Evolutionary conservation across 2,113 vertebrate genomes (phyloP).

Genomic region (Balaeniceps rex): DNA sequence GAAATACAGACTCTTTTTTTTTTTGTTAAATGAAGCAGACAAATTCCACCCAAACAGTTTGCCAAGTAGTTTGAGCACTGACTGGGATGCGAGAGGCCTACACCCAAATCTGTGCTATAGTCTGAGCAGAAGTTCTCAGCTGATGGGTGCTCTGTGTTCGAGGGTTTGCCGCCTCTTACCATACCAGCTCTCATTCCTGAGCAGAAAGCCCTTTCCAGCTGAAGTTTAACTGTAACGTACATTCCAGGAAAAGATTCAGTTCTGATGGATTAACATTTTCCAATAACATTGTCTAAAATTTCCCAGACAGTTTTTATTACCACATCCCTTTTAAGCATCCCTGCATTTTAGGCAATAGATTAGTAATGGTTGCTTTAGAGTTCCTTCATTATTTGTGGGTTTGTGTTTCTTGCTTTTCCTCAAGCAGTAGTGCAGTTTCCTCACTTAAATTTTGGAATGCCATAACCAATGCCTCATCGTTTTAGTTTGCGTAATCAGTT

Average conservation of each 20-base stretch:
- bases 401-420: background rate
- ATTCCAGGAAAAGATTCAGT: background rate
- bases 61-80: background rate
- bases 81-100: background rate
- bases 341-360: background rate
- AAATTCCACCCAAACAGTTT: background rate
- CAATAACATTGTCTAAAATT: background rate
- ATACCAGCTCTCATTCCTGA: background rate
- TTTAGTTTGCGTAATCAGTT: background rate
- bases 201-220: background rate
- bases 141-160: background rate
- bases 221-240: background rate
- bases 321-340: background rate
- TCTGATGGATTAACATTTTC: slow-evolving; percentile 16
- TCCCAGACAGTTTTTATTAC: slow-evolving; percentile 1
- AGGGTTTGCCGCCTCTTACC: background rate
- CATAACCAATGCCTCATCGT: background rate
- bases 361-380: background rate
- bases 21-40: background rate
- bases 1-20: background rate
- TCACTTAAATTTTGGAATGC: background rate
- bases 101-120: rapidly evolving
- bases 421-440: background rate
- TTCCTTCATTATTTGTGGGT: background rate
- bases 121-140: background rate